phyloP scores from a whole-genome alignment of 2,113 vertebrate species.

The Perccottus glenii region DNA sequence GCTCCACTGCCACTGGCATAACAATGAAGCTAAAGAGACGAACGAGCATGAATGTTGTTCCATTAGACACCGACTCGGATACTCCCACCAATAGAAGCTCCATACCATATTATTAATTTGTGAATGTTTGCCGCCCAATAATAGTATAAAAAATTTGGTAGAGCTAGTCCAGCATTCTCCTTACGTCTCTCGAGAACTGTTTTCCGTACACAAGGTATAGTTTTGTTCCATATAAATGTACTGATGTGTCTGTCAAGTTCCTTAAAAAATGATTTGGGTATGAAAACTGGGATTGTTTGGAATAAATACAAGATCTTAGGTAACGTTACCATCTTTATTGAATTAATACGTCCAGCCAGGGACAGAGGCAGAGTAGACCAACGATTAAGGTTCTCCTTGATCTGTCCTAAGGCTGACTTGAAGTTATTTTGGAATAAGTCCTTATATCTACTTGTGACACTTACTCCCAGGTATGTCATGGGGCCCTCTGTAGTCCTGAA shows the following conservation, averaged over 20 bases:
- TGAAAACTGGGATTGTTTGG: too few species aligned
- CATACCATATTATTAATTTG: neutral
- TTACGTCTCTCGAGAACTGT: neutral
- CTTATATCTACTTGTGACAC: neutral
- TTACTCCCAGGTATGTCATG: neutral
- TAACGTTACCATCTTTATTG: too few species aligned
- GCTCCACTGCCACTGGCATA: too few species aligned
- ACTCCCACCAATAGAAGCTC: neutral
- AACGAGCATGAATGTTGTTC: neutral
- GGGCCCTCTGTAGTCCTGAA: neutral
- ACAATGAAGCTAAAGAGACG: neutral
- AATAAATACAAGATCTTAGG: too few species aligned
- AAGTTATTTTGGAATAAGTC: too few species aligned
- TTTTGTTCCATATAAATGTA: too few species aligned
- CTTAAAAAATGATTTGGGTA: too few species aligned
- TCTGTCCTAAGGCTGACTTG: too few species aligned
- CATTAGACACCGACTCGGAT: neutral
- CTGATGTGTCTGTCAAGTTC: too few species aligned
- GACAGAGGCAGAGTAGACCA: too few species aligned
- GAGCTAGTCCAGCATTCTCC: neutral
- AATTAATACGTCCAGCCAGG: too few species aligned
- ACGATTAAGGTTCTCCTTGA: too few species aligned
- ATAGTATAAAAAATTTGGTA: neutral
- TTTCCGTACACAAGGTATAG: neutral
- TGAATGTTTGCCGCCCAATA: neutral